A percentile compares a stretch with the other conserved stretches of the same genome.
phyloP scores from a whole-genome alignment of 2,113 vertebrate species.

The Calyptommatus sinebrachiatus region DNA sequence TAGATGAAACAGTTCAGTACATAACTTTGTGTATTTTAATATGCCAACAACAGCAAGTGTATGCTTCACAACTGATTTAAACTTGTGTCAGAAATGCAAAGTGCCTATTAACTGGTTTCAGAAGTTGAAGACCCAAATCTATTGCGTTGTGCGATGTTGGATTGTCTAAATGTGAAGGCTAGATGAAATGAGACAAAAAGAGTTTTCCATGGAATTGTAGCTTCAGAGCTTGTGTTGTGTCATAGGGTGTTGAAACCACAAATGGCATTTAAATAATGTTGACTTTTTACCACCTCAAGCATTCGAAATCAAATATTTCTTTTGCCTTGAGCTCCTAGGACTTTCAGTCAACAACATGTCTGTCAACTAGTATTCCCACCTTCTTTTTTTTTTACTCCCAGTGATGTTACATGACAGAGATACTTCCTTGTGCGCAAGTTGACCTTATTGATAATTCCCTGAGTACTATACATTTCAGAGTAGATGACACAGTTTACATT shows the following conservation, averaged over 20 bases:
- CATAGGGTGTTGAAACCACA: conserved; percentile 30
- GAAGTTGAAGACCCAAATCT: background rate
- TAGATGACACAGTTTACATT: conserved; percentile 38
- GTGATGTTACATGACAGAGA: conserved; percentile 32
- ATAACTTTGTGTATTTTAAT: background rate
- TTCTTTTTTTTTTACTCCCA: conserved; percentile 37
- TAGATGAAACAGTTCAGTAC: background rate
- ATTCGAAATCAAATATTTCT: conserved; percentile 55
- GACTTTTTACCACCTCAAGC: conserved; percentile 58
- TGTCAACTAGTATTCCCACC: conserved; percentile 43
- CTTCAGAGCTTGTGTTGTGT: conserved; percentile 56
- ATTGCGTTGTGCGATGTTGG: background rate
- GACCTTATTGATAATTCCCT: conserved; percentile 52
- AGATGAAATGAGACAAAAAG: conserved; percentile 45
- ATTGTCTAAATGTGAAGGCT: conserved; percentile 48
- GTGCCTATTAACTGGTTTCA: background rate
- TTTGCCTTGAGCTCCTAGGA: conserved; percentile 39
- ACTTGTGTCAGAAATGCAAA: background rate
- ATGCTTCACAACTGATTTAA: background rate
- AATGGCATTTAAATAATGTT: conserved; percentile 58
- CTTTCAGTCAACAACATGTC: conserved; percentile 39
- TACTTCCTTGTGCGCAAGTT: conserved; percentile 37
- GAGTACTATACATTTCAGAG: conserved; percentile 46
- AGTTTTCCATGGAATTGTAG: conserved; percentile 28
- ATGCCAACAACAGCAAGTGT: background rate